Conservation (phyloP, 2,113 vertebrate species). For the Bufo gargarizans region DNA sequence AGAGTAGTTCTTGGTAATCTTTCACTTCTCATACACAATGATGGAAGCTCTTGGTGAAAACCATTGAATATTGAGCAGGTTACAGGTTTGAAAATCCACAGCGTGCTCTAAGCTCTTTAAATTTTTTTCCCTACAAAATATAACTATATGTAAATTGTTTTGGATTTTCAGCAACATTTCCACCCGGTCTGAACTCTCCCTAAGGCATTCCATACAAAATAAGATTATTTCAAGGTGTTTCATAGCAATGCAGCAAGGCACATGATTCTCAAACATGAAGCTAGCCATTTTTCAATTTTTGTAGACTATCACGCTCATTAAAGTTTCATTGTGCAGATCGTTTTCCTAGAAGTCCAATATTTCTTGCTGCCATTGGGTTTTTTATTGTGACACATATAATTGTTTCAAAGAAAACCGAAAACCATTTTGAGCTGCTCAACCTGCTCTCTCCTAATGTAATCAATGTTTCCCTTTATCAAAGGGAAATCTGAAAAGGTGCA, state of each 20-base stretch:
- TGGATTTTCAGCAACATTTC: no score
- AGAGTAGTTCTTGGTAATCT: no score
- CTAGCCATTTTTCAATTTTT: neutral
- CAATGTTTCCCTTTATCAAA: conserved; percentile 29
- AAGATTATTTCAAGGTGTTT: neutral
- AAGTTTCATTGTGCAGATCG: neutral
- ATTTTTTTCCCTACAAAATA: no score
- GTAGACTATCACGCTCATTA: neutral
- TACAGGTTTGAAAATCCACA: no score
- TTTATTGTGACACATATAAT: conserved; percentile 12
- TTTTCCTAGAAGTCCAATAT: conserved; percentile 3
- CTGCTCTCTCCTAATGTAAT: neutral
- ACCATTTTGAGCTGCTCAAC: conserved; percentile 2
- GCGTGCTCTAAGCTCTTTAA: no score
- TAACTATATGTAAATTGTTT: no score
- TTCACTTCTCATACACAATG: no score
- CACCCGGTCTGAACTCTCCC: no score
- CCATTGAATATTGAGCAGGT: no score
- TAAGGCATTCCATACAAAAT: neutral
- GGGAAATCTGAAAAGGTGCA: conserved; percentile 1
- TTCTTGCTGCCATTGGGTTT: neutral
- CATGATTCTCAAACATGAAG: neutral
- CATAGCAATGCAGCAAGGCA: neutral
- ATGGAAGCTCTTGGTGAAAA: no score
- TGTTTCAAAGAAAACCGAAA: conserved; percentile 14